Evolutionary conservation across 1,140 invertebrate genomes (phyloP).

Genomic region (Formica selysi): DNA sequence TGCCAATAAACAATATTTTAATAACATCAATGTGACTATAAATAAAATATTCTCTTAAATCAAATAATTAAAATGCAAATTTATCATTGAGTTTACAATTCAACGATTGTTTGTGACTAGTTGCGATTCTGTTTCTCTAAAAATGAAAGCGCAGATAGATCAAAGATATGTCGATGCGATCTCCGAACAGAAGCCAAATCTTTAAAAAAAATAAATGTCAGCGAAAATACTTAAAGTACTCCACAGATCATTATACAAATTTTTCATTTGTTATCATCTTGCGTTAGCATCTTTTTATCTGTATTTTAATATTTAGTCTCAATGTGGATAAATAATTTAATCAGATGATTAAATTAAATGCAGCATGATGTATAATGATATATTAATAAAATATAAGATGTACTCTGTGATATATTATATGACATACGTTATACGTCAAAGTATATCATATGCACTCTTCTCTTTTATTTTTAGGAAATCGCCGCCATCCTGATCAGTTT

Average conservation of each 20-base stretch:
- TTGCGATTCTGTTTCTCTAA: constrained; percentile 23
- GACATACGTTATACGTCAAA: background rate
- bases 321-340: background rate
- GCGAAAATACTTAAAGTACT: constrained; percentile 52
- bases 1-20: background rate
- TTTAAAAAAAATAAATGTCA: constrained; percentile 72
- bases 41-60: constrained; percentile 29
- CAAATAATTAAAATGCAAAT: background rate
- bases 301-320: background rate
- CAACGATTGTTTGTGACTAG: constrained; percentile 14
- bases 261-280: background rate
- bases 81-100: constrained; percentile 11
- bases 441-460: background rate
- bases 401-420: background rate
- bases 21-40: too few species aligned
- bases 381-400: background rate
- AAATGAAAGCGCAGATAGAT: constrained; percentile 53
- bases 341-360: constrained; percentile 4
- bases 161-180: constrained; percentile 72
- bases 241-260: background rate
- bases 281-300: background rate
- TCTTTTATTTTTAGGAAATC: constrained; percentile 94
- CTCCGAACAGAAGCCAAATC: constrained; percentile 74
- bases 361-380: background rate
- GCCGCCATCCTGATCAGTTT: constrained; percentile 98